Evolutionary conservation across 2,113 vertebrate genomes (phyloP), one percentile per base, ranked within the genome.

Genomic region (Hepsetus odoe): DNA sequence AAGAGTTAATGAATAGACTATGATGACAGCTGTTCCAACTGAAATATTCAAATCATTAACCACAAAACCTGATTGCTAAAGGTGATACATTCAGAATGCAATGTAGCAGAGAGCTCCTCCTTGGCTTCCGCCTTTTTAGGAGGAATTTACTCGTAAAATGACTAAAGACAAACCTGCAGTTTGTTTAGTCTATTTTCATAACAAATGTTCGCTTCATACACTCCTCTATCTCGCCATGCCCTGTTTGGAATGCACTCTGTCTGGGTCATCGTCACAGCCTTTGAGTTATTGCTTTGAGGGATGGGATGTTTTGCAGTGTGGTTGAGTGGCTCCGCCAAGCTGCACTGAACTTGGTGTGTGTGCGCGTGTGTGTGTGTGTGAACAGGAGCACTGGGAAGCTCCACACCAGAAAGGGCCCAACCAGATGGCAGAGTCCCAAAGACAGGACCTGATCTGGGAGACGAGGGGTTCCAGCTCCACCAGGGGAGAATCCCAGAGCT

Each of bases 261-360:
- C 59, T 32, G 70, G 51, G 70, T 56, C 56, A 51, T 71, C 68
- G 53, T 51, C 53, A 71, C 46, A 56, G 30, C 70, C 51, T 35
- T 16, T 58, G 51, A 72, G 70, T 56, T 33, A 38, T 33, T 32
- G 24, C 59, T 30, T 62, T 62, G 28, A 18, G 28, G 28, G 59
- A 33, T 62, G 59, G 14, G 59, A 44, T 67, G 40, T 26, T 44
- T 44, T 40, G n/a, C 8, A 35, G 42, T 12, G 20, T 24, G 65
- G 42, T 51, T 1, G 26, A 30, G 67, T 32, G 67, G 67, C 22
- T 28, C n/a, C 3, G 42, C 26, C 24, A 67, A 46, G 40, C 24
- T 20, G 40, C 12, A 20, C 18, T 20, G 5, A 28, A 28, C 67
- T 51, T 44, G 4, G 42, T 26, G 28, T 66, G 18, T 40, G 49